Conservation (phyloP, 1,140 invertebrate species). For the Pachyrhynchus sulphureomaculatus region DNA sequence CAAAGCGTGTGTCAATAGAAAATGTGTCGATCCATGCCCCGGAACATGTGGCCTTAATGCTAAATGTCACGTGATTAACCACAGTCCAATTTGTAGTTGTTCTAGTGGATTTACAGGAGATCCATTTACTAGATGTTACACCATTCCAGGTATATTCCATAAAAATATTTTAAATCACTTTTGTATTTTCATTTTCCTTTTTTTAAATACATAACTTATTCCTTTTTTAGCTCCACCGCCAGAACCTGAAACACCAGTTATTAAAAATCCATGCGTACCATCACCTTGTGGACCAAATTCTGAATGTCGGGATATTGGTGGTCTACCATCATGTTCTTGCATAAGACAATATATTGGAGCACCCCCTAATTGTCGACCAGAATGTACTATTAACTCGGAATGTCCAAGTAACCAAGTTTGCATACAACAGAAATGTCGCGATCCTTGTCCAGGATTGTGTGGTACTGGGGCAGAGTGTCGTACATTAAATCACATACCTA, state of each 20-base stretch:
- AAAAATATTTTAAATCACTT: neutral
- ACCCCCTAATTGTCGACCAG: slow-evolving; percentile 62
- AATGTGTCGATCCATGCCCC: slow-evolving; percentile 73
- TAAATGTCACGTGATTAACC: slow-evolving; percentile 71
- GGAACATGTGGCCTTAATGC: slow-evolving; percentile 73
- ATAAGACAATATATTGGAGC: slow-evolving; percentile 55
- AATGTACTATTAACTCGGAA: slow-evolving; percentile 72
- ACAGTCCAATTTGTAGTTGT: slow-evolving; percentile 62
- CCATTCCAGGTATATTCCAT: slow-evolving; percentile 48
- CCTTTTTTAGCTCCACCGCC: slow-evolving; percentile 48
- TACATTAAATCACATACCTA: slow-evolving; percentile 63
- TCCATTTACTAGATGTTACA: slow-evolving; percentile 59
- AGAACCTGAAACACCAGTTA: slow-evolving; percentile 34
- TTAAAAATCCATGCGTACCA: slow-evolving; percentile 68
- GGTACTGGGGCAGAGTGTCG: slow-evolving; percentile 61
- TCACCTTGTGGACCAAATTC: slow-evolving; percentile 72
- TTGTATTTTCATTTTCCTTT: neutral
- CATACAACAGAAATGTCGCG: slow-evolving; percentile 61
- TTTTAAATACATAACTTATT: slow-evolving; percentile 1
- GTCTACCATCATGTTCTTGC: slow-evolving; percentile 65
- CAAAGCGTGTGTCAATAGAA: slow-evolving; percentile 73
- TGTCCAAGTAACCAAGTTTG: slow-evolving; percentile 65
- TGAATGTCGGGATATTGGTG: slow-evolving; percentile 64
- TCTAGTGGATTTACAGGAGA: slow-evolving; percentile 59
- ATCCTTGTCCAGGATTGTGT: slow-evolving; percentile 69